Conservation (phyloP, 2,888 invertebrate species). For the Gerris lacustris region DNA sequence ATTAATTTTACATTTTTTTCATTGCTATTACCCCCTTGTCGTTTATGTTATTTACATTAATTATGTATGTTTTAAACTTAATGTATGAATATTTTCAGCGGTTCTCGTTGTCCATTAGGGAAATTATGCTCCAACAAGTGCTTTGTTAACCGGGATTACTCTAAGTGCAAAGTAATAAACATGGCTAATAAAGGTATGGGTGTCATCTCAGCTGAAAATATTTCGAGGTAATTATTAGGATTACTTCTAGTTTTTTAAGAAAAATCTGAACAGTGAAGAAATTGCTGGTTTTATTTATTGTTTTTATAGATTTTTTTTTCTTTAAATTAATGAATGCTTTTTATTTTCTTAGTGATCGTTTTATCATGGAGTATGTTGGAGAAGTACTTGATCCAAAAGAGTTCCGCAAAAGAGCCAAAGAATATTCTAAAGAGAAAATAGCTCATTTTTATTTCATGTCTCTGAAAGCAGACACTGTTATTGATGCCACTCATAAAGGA, state of each 20-base stretch:
- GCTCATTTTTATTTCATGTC: slow-evolving; percentile 97
- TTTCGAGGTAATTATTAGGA: slow-evolving; percentile 50
- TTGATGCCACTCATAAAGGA: slow-evolving; percentile 92
- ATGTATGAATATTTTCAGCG: slow-evolving; percentile 48
- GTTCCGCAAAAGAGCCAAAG: slow-evolving; percentile 74
- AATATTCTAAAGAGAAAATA: slow-evolving; percentile 80
- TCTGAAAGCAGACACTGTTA: slow-evolving; percentile 78
- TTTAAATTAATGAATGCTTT: too few relatives aligned
- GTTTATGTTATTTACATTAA: neutral
- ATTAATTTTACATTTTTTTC: slow-evolving; percentile 30
- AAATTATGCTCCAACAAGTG: slow-evolving; percentile 87
- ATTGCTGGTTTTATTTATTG: too few relatives aligned
- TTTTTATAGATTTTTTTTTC: too few relatives aligned
- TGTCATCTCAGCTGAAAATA: slow-evolving; percentile 60
- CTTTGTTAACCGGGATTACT: slow-evolving; percentile 79
- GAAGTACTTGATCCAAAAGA: slow-evolving; percentile 86
- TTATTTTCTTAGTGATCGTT: slow-evolving; percentile 58
- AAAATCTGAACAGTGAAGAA: too few relatives aligned
- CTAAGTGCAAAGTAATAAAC: slow-evolving; percentile 71
- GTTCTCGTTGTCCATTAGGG: slow-evolving; percentile 75
- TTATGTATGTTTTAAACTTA: neutral
- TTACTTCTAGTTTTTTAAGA: slow-evolving; percentile 7
- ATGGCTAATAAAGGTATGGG: slow-evolving; percentile 95
- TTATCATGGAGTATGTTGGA: slow-evolving; percentile 97
- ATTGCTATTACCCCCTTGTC: neutral